Conservation (phyloP, 2,113 vertebrate genomes). For the Tachysurus vachellii region DNA sequence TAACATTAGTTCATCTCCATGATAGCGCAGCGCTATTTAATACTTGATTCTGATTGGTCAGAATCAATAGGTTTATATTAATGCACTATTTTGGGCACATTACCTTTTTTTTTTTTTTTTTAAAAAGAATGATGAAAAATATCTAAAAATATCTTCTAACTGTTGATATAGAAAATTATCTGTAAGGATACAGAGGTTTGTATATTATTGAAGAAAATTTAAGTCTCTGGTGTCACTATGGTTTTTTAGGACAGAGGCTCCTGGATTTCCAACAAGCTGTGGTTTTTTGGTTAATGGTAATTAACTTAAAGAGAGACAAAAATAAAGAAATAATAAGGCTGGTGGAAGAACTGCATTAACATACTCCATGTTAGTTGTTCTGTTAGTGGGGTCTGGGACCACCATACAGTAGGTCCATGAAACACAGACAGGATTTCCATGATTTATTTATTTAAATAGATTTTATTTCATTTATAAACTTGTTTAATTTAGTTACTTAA, state of each 20-base stretch:
- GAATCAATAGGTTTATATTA: neutral
- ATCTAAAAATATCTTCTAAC: neutral
- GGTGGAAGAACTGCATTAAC: neutral
- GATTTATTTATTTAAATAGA: too few species aligned
- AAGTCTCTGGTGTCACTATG: neutral
- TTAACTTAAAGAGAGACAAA: neutral
- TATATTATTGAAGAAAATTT: neutral
- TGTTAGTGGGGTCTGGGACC: neutral
- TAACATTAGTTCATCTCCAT: neutral
- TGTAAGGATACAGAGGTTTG: neutral
- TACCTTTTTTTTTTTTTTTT: neutral
- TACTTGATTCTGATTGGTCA: too few species aligned
- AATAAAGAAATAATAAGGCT: neutral
- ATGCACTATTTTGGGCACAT: neutral
- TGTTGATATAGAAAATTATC: neutral
- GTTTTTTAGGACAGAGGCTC: too few species aligned
- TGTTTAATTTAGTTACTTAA: too few species aligned
- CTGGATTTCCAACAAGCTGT: too few species aligned
- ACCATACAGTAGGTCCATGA: too few species aligned
- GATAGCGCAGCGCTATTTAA: neutral
- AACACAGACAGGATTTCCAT: neutral
- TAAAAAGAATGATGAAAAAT: too few species aligned
- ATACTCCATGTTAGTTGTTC: neutral
- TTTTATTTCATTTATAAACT: too few species aligned
- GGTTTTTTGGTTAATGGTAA: too few species aligned